Percentiles rank a stretch among this genome's conserved stretches.
Conservation (phyloP, 2,113 vertebrate species). For the Macquaria ambigua region DNA sequence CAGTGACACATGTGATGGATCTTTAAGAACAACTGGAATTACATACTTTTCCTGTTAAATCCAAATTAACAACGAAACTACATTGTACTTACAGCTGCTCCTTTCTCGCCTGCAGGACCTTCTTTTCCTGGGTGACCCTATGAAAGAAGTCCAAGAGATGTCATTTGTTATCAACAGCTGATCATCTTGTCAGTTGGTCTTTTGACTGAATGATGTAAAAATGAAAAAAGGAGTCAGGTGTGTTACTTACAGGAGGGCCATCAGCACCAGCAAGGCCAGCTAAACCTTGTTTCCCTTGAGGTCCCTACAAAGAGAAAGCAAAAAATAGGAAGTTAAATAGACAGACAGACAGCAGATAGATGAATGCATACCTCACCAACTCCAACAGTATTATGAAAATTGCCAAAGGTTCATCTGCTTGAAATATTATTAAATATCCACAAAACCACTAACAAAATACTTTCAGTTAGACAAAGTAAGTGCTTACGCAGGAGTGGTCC, state of each 20-base stretch:
- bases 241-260: constrained; percentile 93
- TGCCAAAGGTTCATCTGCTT: constrained; percentile 19
- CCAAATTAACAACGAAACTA: not conserved
- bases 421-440: constrained; percentile 37
- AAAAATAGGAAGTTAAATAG: constrained; percentile 16
- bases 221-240: not conserved
- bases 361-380: not conserved
- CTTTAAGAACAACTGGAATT: constrained; percentile 17
- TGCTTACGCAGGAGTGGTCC: constrained; percentile 39
- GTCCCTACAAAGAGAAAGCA: constrained; percentile 87
- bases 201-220: constrained; percentile 4
- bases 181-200: not conserved
- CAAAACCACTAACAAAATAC: constrained; percentile 48
- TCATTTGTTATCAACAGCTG: not conserved
- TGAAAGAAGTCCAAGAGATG: constrained; percentile 36
- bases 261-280: constrained; percentile 93
- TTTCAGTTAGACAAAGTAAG: constrained; percentile 28
- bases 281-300: constrained; percentile 93
- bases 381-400: not conserved
- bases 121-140: constrained; percentile 99
- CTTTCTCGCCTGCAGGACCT: constrained; percentile 95
- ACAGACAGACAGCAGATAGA: constrained; percentile 18
- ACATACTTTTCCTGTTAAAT: constrained; percentile 2
- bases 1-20: constrained; percentile 21
- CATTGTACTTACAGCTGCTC: constrained; percentile 88